phyloP scores from a whole-genome alignment of 2,113 vertebrate genomes.

The Pteropus alecto region DNA sequence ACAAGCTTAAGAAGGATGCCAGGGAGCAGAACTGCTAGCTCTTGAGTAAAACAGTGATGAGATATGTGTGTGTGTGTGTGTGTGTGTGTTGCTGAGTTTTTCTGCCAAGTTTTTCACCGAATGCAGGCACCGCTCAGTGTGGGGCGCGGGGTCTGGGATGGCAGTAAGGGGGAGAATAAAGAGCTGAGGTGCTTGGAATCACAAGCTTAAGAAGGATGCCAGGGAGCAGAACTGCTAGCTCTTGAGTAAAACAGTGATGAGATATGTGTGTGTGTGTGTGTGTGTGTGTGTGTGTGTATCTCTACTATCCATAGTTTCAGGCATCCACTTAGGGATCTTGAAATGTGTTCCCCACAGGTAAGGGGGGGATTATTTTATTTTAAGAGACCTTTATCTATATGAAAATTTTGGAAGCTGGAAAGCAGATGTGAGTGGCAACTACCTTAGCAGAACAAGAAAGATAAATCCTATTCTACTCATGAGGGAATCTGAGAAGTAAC shows the following conservation, averaged over 20 bases:
- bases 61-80: too few species aligned
- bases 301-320: neutral
- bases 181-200: neutral
- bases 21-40: neutral
- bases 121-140: neutral
- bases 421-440: neutral
- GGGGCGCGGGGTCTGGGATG: fast-evolving
- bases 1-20: neutral
- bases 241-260: fast-evolving
- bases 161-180: fast-evolving
- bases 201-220: neutral
- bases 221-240: neutral
- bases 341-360: too few species aligned
- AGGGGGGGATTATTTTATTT: neutral
- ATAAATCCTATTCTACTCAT: neutral
- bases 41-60: fast-evolving
- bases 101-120: neutral
- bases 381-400: neutral
- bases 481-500: neutral
- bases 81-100: neutral
- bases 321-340: neutral
- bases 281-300: neutral
- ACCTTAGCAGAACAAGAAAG: neutral
- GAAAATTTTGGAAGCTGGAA: slow-evolving; percentile 18
- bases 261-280: too few species aligned